Evolutionary conservation across 2,113 vertebrate species (phyloP).

Genomic region (Reinhardtius hippoglossoides): DNA sequence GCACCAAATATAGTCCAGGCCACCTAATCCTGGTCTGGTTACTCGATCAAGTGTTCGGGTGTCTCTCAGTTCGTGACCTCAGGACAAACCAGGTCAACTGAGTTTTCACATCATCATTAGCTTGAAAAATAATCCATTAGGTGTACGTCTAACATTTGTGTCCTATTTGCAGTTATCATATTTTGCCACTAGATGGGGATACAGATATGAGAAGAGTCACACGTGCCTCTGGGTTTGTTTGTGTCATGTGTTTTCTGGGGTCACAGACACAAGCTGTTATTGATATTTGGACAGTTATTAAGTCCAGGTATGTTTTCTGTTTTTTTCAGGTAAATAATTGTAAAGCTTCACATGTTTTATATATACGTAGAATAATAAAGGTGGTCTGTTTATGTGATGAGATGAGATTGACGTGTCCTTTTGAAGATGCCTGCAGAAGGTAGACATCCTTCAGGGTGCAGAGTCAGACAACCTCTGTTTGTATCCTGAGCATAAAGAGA

Average conservation of each 20-base stretch:
- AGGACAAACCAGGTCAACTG: neutral
- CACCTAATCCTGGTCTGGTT: slow-evolving; percentile 71
- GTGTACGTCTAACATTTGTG: neutral
- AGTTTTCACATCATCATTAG: neutral
- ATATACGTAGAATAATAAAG: neutral
- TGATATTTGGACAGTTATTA: neutral
- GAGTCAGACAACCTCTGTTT: slow-evolving; percentile 49
- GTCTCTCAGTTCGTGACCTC: neutral
- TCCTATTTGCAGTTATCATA: neutral
- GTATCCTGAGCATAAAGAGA: slow-evolving; percentile 42
- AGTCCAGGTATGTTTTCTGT: neutral
- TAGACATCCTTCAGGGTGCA: neutral
- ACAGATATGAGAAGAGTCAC: slow-evolving; percentile 5
- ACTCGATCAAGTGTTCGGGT: slow-evolving; percentile 36
- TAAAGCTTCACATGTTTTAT: neutral
- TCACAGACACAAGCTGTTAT: neutral
- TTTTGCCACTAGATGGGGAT: slow-evolving; percentile 68
- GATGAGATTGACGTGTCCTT: neutral
- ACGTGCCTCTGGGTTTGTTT: neutral
- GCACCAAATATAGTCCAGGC: slow-evolving; percentile 77
- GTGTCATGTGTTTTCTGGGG: neutral
- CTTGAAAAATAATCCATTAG: neutral
- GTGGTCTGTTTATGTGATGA: neutral
- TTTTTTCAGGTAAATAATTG: neutral
- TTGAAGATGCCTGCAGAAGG: neutral